Evolutionary conservation across 2,797 vertebrate species (phyloP), one percentile per base, ranked within the genome.

Genomic region (Poecilia wingei): DNA sequence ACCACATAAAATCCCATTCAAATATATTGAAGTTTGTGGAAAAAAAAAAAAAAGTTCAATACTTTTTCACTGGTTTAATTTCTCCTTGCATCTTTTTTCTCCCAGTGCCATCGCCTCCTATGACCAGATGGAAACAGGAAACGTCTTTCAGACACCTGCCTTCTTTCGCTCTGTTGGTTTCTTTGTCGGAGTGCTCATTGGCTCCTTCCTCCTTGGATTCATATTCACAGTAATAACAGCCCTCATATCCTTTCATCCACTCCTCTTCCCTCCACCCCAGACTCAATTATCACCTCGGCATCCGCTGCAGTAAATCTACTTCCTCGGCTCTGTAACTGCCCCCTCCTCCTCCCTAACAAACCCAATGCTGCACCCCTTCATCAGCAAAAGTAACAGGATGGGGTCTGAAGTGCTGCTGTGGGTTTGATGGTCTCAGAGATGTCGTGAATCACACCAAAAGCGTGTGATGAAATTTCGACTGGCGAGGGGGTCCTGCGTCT

Each of bases 191-290:
- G 96, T 97, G 86, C 96, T 97, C 76, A 92, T 91, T 3, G 95
- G 96, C 85, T 97, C 96, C 0, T 95, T 97, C 89, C 93, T 95
- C 53, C 92, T 96, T 92, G 97, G 96, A 79, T 96, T 96, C 13
- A 91, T 93, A 0, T 97, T 96, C 57, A 96, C 96, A 53, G 86
- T 97, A 78, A 92, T 96, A 90, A 97, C 97, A 41, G 96, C 96
- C 77, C 91, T 97, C 87, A 97, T 97, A 97, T 97, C 96, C 96
- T 97, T 97, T 89, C 82, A 81, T 73, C 61, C 77, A 68, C 70
- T 75, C 75, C 81, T 70, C 81, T 53, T 75, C 79, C 80, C 80
- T 59, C 61, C 85, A 79, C 75, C 89, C 87, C 81, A 86, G 89
- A 91, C 85, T 87, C 91, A 90, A 92, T 93, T 92, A 92, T 94